Conservation (phyloP, 2,113 vertebrate species). For the Serinus canaria region DNA sequence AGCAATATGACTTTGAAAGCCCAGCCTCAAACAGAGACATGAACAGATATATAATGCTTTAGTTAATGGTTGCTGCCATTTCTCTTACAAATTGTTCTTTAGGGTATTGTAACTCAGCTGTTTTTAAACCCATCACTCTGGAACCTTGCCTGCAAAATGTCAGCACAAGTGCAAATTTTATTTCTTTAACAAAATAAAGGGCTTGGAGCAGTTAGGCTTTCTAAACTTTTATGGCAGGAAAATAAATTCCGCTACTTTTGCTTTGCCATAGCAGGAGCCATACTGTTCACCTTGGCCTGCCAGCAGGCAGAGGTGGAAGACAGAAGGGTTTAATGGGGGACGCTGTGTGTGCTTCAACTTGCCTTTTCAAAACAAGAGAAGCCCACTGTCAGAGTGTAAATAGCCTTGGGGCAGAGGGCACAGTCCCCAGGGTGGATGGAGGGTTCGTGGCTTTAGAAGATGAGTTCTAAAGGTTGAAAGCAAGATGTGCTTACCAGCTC, state of each 20-base stretch:
- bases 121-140: slow-evolving; percentile 67
- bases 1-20: slow-evolving; percentile 21
- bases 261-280: neutral
- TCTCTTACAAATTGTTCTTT: slow-evolving; percentile 65
- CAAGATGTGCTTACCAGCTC: neutral
- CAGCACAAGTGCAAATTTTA: slow-evolving; percentile 54
- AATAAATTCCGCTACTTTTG: slow-evolving; percentile 1
- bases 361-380: neutral
- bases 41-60: slow-evolving; percentile 40
- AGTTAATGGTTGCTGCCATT: slow-evolving; percentile 52
- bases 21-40: neutral
- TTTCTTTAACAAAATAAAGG: slow-evolving; percentile 58
- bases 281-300: neutral
- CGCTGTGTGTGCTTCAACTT: neutral
- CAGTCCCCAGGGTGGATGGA: neutral
- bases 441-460: neutral
- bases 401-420: neutral
- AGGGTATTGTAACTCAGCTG: slow-evolving; percentile 68
- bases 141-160: slow-evolving; percentile 61
- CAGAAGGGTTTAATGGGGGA: neutral
- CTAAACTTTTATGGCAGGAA: slow-evolving; percentile 28
- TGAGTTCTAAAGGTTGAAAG: neutral
- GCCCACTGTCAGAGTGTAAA: neutral
- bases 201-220: slow-evolving; percentile 41
- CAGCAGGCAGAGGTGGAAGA: neutral